Evolutionary conservation across 2,797 vertebrate species (phyloP).

Genomic region (Arctocebus calabarensis): DNA sequence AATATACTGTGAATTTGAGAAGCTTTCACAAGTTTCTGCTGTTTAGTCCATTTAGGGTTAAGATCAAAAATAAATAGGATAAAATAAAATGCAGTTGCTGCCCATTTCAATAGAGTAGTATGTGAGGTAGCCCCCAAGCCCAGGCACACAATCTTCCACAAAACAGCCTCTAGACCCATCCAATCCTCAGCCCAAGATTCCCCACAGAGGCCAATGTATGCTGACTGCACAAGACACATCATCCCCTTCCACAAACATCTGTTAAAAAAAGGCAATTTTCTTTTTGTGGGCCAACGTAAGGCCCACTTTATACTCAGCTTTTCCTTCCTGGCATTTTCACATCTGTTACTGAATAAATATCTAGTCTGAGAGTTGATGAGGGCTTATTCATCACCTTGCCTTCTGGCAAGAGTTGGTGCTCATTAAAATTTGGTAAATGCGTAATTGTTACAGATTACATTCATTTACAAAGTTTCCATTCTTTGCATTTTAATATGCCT

Average conservation of each 20-base stretch:
- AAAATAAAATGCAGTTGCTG: constrained; percentile 47
- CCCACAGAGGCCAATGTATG: neutral
- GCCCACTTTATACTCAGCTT: neutral
- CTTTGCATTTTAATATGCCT: constrained; percentile 47
- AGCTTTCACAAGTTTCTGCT: constrained; percentile 71
- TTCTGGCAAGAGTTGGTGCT: neutral
- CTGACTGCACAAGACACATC: neutral
- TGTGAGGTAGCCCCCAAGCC: neutral
- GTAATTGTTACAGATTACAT: neutral
- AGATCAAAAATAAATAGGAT: constrained; percentile 46
- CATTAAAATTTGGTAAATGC: neutral
- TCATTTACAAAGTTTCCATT: neutral
- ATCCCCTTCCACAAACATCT: neutral
- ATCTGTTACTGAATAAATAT: neutral
- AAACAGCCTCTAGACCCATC: neutral
- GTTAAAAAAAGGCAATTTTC: neutral
- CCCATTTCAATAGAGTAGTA: constrained; percentile 24
- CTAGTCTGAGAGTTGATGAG: neutral
- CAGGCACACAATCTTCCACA: neutral
- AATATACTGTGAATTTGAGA: constrained; percentile 58
- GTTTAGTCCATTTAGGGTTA: constrained; percentile 66
- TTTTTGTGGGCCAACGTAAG: neutral
- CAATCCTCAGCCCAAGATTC: neutral
- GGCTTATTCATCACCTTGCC: neutral
- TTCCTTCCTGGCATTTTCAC: constrained; percentile 2